A percentile compares a stretch with the other conserved stretches of the same genome.
Evolutionary conservation across 1,140 invertebrate genomes (phyloP).

Genomic region (Drosophila suzukii): DNA sequence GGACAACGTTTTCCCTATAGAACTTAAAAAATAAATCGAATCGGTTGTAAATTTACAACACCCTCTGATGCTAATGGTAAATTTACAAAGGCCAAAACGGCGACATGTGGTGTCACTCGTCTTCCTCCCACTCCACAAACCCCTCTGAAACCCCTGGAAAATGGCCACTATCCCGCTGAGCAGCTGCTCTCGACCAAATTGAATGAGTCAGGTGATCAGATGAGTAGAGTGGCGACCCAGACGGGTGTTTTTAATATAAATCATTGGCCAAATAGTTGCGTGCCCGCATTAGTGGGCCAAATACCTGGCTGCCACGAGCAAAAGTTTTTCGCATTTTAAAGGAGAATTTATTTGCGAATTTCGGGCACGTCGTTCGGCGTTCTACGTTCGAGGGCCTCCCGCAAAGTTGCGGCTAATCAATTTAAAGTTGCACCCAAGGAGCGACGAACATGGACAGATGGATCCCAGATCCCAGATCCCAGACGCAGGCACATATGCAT

Average conservation of each 20-base stretch:
- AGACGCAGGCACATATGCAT: conserved; percentile 54
- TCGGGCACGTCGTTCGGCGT: conserved; percentile 46
- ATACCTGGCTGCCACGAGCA: conserved; percentile 47
- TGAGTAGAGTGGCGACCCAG: conserved; percentile 37
- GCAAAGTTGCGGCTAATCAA: conserved; percentile 67
- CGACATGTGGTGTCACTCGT: conserved; percentile 50
- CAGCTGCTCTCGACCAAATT: conserved; percentile 59
- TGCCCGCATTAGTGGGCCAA: conserved; percentile 58
- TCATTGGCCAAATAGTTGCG: conserved; percentile 73
- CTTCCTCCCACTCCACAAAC: background rate
- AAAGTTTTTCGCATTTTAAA: conserved; percentile 63
- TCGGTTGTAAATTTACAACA: conserved; percentile 27
- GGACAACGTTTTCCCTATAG: too few relatives aligned
- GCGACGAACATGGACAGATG: conserved; percentile 34
- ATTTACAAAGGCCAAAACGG: conserved; percentile 47
- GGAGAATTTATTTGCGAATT: conserved; percentile 64
- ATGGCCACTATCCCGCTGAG: conserved; percentile 30
- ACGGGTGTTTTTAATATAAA: conserved; percentile 58
- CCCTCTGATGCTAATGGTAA: conserved; percentile 48
- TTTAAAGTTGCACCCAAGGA: conserved; percentile 60
- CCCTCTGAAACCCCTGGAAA: background rate
- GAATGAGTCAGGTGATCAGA: conserved; percentile 70
- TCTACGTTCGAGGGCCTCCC: conserved; percentile 24
- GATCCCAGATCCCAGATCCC: conserved; percentile 44
- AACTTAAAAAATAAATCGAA: background rate